Conservation (phyloP, 2,888 invertebrate species). For the Artemia sinica region DNA sequence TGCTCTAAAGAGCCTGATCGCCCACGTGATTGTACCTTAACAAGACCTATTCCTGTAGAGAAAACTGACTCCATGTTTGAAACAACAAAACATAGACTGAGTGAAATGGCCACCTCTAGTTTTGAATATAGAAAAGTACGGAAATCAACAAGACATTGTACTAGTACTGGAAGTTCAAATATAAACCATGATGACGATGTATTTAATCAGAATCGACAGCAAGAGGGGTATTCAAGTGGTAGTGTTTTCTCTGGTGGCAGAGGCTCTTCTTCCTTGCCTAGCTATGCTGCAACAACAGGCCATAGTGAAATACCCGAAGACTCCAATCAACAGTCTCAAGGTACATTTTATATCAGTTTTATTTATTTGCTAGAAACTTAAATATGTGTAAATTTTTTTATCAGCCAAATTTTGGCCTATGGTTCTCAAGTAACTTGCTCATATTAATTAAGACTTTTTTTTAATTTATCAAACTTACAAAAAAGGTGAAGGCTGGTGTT, state of each 20-base stretch:
- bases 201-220: not conserved
- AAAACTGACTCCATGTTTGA: not conserved
- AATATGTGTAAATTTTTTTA: too few species aligned
- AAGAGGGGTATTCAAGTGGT: slow-evolving; percentile 10
- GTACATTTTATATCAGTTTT: too few species aligned
- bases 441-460: too few species aligned
- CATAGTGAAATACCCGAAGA: not conserved
- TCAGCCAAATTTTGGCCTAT: too few species aligned
- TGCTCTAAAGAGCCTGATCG: not conserved
- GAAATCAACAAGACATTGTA: not conserved
- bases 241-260: slow-evolving; percentile 12
- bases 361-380: too few species aligned
- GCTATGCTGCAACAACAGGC: not conserved
- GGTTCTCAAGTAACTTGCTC: too few species aligned
- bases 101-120: slow-evolving; percentile 10
- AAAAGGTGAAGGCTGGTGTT: too few species aligned
- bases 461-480: too few species aligned
- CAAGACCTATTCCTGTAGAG: not conserved
- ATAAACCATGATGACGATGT: not conserved
- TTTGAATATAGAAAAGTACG: slow-evolving; percentile 7
- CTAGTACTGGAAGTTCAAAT: not conserved
- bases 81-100: not conserved
- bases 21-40: not conserved
- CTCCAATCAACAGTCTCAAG: too few species aligned
- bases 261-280: not conserved